Evolutionary conservation across 2,797 vertebrate genomes (phyloP), one percentile per base, ranked within the genome.

Genomic region (Enoplosus armatus): DNA sequence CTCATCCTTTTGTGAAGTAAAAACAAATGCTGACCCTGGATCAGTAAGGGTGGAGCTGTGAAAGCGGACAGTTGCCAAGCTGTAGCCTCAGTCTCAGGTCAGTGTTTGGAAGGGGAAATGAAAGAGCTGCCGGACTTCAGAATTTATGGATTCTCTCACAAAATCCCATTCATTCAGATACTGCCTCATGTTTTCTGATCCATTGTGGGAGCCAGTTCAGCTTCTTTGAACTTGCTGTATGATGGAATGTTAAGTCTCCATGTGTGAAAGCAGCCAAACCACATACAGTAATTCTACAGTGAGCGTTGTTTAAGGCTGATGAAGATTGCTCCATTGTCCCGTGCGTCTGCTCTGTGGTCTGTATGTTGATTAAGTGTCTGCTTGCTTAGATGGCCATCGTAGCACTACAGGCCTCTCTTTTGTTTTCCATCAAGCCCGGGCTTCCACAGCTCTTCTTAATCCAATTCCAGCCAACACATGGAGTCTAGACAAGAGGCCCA

Each of bases 401-500:
- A 83, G 62, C 62, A 75, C 85, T 81, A 84, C 78, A 81, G 81
- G 53, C 79, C 77, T 81, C 77, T 81, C 79, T 90, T 87, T 89
- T 88, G 84, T 85, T 91, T 91, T 87, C 89, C 83, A 87, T 88
- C 75, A 73, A 80, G 62, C 62, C 75, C 43, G 47, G 65, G 72
- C 75, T 83, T 87, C 80, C 70, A 70, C 85, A 78, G 67, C 75
- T 63, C 81, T 33, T 87, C 76, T 79, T 84, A 83, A 91, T 88
- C 80, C 89, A 86, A 77, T 88, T 87, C 77, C 68, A 83, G 79
- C 78, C 77, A 88, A 90, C 84, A 87, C 85, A 80, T 86, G 73
- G 65, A 90, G 92, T 93, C 90, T 93, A 91, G 92, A 93, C 92
- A 64, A 75, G 84, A 87, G 79, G 76, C 83, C 81, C 86, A 66